phyloP scores from a whole-genome alignment of 2,888 invertebrate species.

The Oscheius sp. region DNA sequence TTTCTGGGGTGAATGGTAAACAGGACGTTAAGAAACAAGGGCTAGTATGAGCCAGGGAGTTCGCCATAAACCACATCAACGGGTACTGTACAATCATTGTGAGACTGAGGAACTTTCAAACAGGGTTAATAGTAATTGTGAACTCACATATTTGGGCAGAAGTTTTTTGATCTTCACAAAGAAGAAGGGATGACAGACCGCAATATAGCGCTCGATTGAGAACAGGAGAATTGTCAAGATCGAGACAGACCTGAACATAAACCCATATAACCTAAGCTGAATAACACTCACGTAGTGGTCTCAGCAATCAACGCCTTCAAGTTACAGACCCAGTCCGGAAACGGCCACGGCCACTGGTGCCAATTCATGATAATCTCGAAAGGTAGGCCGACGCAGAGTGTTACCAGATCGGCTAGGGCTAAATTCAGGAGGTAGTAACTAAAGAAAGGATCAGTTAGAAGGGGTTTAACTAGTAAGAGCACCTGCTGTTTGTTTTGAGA shows the following conservation, averaged over 20 bases:
- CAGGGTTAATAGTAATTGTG: no score
- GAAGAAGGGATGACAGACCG: slow-evolving; percentile 58
- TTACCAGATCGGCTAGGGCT: slow-evolving; percentile 60
- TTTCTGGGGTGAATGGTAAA: no score
- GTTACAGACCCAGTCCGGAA: slow-evolving; percentile 63
- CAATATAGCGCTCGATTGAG: slow-evolving; percentile 64
- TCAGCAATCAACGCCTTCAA: slow-evolving; percentile 60
- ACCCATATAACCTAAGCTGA: not conserved
- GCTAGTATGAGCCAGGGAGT: no score
- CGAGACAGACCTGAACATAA: slow-evolving; percentile 56
- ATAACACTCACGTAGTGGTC: slow-evolving; percentile 54
- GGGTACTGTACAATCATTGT: no score
- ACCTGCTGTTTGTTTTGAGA: slow-evolving; percentile 60
- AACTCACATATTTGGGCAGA: slow-evolving; percentile 22
- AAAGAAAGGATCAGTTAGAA: slow-evolving; percentile 2
- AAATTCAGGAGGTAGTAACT: slow-evolving; percentile 60
- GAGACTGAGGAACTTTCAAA: no score
- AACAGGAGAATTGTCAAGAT: slow-evolving; percentile 61
- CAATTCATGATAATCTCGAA: slow-evolving; percentile 61
- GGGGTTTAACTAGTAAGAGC: not conserved
- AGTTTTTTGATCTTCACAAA: slow-evolving; percentile 47
- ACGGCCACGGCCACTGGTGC: slow-evolving; percentile 64
- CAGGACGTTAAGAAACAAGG: no score
- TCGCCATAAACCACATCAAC: no score
- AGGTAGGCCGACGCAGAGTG: slow-evolving; percentile 59